Conservation (phyloP, 2,888 invertebrate genomes). For the Spodoptera picta region DNA sequence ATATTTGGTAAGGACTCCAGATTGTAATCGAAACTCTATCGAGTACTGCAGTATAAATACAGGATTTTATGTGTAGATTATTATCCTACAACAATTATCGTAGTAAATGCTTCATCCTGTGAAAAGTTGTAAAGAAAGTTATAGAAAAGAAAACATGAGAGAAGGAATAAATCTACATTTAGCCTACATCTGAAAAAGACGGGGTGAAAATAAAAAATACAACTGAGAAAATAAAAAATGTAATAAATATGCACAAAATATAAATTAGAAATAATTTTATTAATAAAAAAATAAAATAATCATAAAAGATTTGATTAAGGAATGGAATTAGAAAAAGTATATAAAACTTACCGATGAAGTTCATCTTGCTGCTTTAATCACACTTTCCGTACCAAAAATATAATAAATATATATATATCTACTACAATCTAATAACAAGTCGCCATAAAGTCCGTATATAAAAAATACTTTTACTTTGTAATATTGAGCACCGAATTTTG, state of each 20-base stretch:
- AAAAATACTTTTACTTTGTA: slow-evolving; percentile 76
- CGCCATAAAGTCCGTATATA: slow-evolving; percentile 80
- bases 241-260: too few species aligned
- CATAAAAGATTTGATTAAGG: neutral
- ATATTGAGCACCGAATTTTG: slow-evolving; percentile 85
- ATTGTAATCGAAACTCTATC: too few species aligned
- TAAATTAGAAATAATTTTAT: too few species aligned
- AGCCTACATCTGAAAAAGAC: neutral
- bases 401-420: slow-evolving; percentile 49
- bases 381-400: slow-evolving; percentile 66
- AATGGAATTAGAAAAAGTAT: slow-evolving; percentile 20
- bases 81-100: too few species aligned
- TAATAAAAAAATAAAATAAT: slow-evolving; percentile 1
- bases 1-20: too few species aligned
- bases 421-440: slow-evolving; percentile 71
- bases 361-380: slow-evolving; percentile 77
- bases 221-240: neutral
- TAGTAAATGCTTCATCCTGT: too few species aligned
- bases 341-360: slow-evolving; percentile 82
- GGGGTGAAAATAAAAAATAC: neutral
- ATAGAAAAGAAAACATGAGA: too few species aligned
- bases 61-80: too few species aligned
- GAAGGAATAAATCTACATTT: too few species aligned
- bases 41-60: too few species aligned
- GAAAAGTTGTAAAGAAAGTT: too few species aligned